These are phyloP conservation scores for Rhinopithecus roxellana DNA, from an alignment of 2,113 vertebrate species.

Conservation along the genomic window DNA sequence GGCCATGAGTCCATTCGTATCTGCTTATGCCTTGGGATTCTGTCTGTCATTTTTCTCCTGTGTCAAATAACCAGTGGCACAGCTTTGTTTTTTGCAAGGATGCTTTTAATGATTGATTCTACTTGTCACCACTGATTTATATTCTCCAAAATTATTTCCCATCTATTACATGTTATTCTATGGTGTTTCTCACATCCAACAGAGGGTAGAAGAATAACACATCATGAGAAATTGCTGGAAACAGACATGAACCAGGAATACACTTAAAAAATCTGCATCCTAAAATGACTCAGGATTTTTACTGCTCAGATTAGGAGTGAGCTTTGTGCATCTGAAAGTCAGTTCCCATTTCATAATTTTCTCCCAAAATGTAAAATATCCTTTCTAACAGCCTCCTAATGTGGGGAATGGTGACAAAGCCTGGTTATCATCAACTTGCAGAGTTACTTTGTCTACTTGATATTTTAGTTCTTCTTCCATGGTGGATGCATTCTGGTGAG, in stretches of 20 bases:
- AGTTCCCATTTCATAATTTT: background rate
- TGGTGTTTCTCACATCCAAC: background rate
- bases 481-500: background rate
- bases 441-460: background rate
- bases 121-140: background rate
- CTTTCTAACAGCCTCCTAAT: background rate
- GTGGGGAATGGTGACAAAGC: background rate
- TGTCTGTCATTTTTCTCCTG: background rate
- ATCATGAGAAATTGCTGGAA: background rate
- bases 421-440: background rate
- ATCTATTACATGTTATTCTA: background rate
- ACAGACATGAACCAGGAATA: background rate
- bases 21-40: background rate
- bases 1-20: background rate
- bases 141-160: conserved; percentile 21
- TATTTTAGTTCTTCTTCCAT: background rate
- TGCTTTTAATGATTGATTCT: conserved; percentile 17
- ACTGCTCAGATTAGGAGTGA: background rate
- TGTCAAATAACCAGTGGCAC: background rate
- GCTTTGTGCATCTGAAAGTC: background rate
- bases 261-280: background rate
- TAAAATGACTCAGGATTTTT: background rate
- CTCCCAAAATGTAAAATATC: background rate
- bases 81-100: background rate
- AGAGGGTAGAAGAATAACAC: background rate